These are phyloP conservation scores for Hycleus phaleratus DNA, from an alignment of 1,140 invertebrate genomes.

Conservation along the genomic window DNA sequence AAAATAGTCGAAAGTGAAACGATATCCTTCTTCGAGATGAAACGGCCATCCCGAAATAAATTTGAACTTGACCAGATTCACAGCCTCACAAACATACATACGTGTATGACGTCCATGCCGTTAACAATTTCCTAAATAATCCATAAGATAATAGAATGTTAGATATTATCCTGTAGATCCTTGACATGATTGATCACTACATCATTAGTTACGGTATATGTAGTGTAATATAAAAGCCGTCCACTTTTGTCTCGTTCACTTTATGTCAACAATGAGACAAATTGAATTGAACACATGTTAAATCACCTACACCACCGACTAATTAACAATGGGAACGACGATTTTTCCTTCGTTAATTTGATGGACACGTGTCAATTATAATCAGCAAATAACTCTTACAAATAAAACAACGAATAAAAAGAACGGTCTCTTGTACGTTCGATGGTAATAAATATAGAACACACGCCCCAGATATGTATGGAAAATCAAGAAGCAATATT, in stretches of 20 bases:
- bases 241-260: no score
- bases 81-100: neutral
- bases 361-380: neutral
- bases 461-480: no score
- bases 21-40: neutral
- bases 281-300: slow-evolving; percentile 6
- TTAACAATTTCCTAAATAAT: no score
- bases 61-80: slow-evolving; percentile 2
- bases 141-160: neutral
- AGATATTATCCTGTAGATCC: neutral
- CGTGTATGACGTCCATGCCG: neutral
- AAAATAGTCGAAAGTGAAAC: slow-evolving; percentile 6
- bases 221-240: neutral
- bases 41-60: neutral
- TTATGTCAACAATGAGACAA: slow-evolving; percentile 8
- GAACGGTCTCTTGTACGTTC: neutral
- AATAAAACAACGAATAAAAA: neutral
- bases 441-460: no score
- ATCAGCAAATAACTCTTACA: neutral
- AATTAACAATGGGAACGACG: slow-evolving; percentile 1
- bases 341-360: neutral
- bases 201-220: slow-evolving; percentile 6
- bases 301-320: neutral
- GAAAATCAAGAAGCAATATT: slow-evolving; percentile 4
- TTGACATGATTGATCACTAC: slow-evolving; percentile 4